Conservation (phyloP, 1,140 invertebrate species). For the Trichonephila clavata region DNA sequence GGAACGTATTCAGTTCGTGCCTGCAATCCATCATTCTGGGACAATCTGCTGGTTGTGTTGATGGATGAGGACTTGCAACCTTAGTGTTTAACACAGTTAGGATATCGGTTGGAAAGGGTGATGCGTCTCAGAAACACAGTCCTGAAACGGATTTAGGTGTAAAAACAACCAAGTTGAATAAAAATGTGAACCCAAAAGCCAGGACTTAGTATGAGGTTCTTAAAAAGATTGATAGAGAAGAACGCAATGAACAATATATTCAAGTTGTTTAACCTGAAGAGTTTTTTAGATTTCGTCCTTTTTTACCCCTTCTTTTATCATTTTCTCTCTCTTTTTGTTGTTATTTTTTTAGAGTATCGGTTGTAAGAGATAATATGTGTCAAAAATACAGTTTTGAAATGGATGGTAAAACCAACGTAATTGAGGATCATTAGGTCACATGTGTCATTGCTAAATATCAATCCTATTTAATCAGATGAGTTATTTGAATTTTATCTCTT, state of each 20-base stretch:
- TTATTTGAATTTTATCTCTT: not conserved
- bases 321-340: too few relatives aligned
- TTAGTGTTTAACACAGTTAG: conserved; percentile 19
- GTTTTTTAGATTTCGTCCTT: not conserved
- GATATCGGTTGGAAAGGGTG: conserved; percentile 10
- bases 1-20: conserved; percentile 27
- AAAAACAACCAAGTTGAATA: not conserved
- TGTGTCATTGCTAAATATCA: too few relatives aligned
- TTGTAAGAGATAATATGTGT: too few relatives aligned
- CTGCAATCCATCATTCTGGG: conserved; percentile 21
- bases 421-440: too few relatives aligned
- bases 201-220: not conserved
- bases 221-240: not conserved
- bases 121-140: not conserved
- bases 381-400: too few relatives aligned
- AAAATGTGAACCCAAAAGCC: not conserved
- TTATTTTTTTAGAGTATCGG: too few relatives aligned
- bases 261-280: too few relatives aligned
- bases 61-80: conserved; percentile 18
- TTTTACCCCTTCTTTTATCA: too few relatives aligned
- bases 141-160: not conserved
- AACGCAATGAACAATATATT: not conserved
- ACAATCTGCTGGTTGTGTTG: conserved; percentile 32
- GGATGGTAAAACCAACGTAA: too few relatives aligned
- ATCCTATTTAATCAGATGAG: too few relatives aligned